These are phyloP conservation scores for Syrphus vitripennis DNA, from an alignment of 2,888 invertebrate species.

Conservation along the genomic window DNA sequence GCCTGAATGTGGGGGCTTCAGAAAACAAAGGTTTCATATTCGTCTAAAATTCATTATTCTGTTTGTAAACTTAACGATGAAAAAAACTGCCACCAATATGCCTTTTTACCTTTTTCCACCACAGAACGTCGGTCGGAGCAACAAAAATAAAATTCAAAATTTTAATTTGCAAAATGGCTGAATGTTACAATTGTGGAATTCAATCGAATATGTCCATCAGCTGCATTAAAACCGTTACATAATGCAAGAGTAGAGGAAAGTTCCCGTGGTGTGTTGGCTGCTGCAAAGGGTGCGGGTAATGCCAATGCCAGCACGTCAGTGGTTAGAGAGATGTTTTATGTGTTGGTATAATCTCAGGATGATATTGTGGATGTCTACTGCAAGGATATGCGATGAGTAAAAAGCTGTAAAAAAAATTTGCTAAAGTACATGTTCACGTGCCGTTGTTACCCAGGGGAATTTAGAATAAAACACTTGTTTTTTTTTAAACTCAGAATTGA, in stretches of 20 bases:
- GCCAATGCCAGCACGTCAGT: not conserved
- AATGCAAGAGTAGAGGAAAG: conserved; percentile 24
- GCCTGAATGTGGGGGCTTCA: not conserved
- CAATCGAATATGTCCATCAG: conserved; percentile 54
- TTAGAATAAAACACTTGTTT: conserved; percentile 31
- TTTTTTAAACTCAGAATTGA: not conserved
- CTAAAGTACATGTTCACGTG: conserved; percentile 54
- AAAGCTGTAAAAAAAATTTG: conserved; percentile 44
- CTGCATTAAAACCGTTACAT: conserved; percentile 35
- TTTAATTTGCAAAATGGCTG: conserved; percentile 59
- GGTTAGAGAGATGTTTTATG: conserved; percentile 14
- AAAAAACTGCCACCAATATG: conserved; percentile 10
- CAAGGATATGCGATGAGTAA: conserved; percentile 40
- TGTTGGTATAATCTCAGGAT: conserved; percentile 15
- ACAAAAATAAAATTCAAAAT: conserved; percentile 28
- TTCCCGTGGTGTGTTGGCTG: not conserved
- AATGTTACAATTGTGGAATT: conserved; percentile 39
- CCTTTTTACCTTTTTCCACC: not conserved
- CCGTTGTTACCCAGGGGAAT: conserved; percentile 45
- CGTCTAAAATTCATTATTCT: conserved; percentile 43
- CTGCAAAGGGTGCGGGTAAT: not conserved
- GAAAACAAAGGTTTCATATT: conserved; percentile 16
- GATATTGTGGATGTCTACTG: conserved; percentile 17
- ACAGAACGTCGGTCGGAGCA: not conserved
- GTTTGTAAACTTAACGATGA: conserved; percentile 18